phyloP scores from a whole-genome alignment of 53 echinoderm and acorn worm species.

The Stichopus horrens region DNA sequence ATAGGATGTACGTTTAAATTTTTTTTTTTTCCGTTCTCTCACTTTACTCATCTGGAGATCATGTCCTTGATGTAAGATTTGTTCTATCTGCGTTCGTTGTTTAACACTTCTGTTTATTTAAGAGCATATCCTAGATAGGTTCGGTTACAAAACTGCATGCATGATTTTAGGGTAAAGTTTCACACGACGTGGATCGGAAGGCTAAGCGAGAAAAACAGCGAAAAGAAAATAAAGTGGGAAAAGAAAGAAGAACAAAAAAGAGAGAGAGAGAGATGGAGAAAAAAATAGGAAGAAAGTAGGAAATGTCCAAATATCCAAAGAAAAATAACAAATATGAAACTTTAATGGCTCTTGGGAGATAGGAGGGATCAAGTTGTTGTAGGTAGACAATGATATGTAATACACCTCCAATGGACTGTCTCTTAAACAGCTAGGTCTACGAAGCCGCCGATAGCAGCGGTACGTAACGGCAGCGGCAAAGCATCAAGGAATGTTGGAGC shows the following conservation, averaged over 20 bases:
- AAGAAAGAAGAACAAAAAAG: conserved; percentile 4
- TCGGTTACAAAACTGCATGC: conserved; percentile 52
- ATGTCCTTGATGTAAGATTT: conserved; percentile 47
- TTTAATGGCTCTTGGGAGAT: conserved; percentile 52
- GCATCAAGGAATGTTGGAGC: background rate
- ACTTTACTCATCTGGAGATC: conserved; percentile 34
- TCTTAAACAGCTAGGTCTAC: conserved; percentile 24
- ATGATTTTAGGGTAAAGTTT: conserved; percentile 50
- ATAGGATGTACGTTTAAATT: conserved; percentile 18
- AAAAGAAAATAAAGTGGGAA: background rate
- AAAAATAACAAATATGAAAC: conserved; percentile 49
- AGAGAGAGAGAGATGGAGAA: conserved; percentile 2
- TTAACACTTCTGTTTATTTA: conserved; percentile 47
- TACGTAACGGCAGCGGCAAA: background rate
- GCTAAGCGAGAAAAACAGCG: background rate
- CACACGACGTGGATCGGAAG: conserved; percentile 31
- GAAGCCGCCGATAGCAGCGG: too few species aligned
- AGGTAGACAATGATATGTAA: conserved; percentile 5
- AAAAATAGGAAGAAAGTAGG: background rate
- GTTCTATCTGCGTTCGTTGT: conserved; percentile 29
- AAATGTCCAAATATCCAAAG: conserved; percentile 43
- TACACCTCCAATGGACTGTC: conserved; percentile 21
- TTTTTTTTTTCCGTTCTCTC: conserved; percentile 14
- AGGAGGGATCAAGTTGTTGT: conserved; percentile 25
- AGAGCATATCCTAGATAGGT: conserved; percentile 46